Evolutionary conservation across 2,888 invertebrate species (phyloP).

Genomic region (Heliconius cydno): DNA sequence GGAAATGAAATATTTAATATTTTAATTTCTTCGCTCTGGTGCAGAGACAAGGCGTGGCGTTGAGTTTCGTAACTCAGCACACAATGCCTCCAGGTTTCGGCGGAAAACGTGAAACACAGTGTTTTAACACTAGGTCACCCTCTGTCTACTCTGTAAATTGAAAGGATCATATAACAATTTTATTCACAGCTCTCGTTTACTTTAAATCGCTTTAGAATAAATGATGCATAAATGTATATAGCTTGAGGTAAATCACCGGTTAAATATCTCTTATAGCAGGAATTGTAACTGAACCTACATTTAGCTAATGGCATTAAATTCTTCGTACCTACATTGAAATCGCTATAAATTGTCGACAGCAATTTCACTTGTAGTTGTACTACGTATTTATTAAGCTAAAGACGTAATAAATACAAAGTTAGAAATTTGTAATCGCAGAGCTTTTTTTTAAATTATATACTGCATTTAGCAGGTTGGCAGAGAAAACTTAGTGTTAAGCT

Average conservation of each 20-base stretch:
- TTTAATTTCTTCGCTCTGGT: neutral
- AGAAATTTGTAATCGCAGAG: neutral
- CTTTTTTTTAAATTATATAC: no score
- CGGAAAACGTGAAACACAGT: neutral
- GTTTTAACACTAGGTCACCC: neutral
- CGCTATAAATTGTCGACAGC: neutral
- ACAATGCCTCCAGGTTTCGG: neutral
- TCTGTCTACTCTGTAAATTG: neutral
- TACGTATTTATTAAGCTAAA: neutral
- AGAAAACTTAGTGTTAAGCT: no score
- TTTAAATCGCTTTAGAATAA: slow-evolving; percentile 28
- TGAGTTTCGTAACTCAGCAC: neutral
- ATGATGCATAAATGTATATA: slow-evolving; percentile 24
- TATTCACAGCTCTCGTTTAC: slow-evolving; percentile 27
- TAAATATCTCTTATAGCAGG: neutral
- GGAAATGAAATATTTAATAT: neutral
- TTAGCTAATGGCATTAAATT: slow-evolving; percentile 1
- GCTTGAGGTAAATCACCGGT: slow-evolving; percentile 30
- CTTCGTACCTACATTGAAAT: neutral
- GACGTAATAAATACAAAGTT: neutral
- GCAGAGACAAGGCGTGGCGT: neutral
- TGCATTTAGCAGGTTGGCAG: no score
- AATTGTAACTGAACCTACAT: slow-evolving; percentile 4
- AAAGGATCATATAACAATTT: slow-evolving; percentile 13
- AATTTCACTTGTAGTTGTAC: neutral